Evolutionary conservation across 2,113 vertebrate species (phyloP), one percentile per base, ranked within the genome.

Genomic region (Corythornis cristatus): DNA sequence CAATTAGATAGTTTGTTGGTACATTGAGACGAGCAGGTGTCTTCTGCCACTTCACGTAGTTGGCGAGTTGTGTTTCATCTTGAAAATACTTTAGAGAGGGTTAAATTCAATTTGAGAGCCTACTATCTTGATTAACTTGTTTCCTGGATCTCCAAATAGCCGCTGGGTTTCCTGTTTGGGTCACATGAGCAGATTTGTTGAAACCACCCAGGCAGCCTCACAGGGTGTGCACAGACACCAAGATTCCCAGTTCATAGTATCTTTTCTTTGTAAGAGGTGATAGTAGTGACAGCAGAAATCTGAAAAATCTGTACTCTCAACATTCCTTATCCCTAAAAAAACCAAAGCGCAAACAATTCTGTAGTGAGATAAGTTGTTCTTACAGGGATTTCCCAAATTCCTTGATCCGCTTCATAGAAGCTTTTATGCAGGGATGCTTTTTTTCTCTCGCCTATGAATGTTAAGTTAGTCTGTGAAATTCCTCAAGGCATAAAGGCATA

Each of bases 151-250:
- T 91, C 16, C 45, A 84, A 22, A 89, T 91, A 93, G 82, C 53
- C 12, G 2, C 16, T 10, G 45, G 42, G 25, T 91, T 96, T 96
- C 74, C 78, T 92, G 31, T 75, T 75, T 45, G 50, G 53, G 46
- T 81, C 73, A 56, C 13, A 0, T 8, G 18, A 53, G 57, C n/a
- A 71, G 29, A 26, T 71, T 21, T 57, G 23, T 88, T 61, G 31
- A 78, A 91, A 53, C 43, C 62, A 3, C 22, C 12, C 4, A 56
- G 23, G 3, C 8, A 37, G 65, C 5, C 1, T 6, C 2, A 1
- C 8, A 2, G 19, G 16, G 26, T 2, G 0, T 16, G 19, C 6
- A 2, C 7, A 37, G 37, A 4, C 7, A 5, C 21, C 1, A 1
- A 26, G 58, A 11, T 48, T 22, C 15, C 51, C 8, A 5, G 31